Conservation (phyloP, 2,888 invertebrate species). For the Hyles lineata region DNA sequence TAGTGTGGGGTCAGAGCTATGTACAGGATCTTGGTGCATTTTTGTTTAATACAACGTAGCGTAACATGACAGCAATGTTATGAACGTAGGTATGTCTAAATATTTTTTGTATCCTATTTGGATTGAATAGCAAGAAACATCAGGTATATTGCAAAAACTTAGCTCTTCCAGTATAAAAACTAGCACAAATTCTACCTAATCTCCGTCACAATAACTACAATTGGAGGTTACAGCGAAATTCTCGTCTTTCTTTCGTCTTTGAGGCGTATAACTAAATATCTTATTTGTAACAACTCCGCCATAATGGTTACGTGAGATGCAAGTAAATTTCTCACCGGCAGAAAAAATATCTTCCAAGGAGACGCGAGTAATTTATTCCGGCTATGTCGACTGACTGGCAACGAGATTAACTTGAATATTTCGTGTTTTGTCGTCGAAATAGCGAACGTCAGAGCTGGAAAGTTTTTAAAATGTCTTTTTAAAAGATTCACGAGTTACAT, state of each 20-base stretch:
- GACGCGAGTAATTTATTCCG: slow-evolving; percentile 48
- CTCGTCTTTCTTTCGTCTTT: background rate
- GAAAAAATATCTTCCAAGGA: slow-evolving; percentile 40
- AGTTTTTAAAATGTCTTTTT: slow-evolving; percentile 29
- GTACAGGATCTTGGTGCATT: too few relatives aligned
- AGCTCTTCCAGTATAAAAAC: too few relatives aligned
- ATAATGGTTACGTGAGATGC: slow-evolving; percentile 52
- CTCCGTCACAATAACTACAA: background rate
- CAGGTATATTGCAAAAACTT: too few relatives aligned
- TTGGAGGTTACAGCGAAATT: slow-evolving; percentile 11
- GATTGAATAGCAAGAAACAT: too few relatives aligned
- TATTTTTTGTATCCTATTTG: too few relatives aligned
- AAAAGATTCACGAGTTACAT: slow-evolving; percentile 7
- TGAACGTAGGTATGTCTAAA: too few relatives aligned
- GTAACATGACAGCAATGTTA: too few relatives aligned
- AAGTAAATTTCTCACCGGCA: slow-evolving; percentile 42
- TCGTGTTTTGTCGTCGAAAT: slow-evolving; percentile 19
- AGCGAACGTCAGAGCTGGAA: slow-evolving; percentile 15
- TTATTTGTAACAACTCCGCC: slow-evolving; percentile 48
- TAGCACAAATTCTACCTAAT: too few relatives aligned
- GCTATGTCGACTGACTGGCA: slow-evolving; percentile 31
- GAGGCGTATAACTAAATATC: slow-evolving; percentile 38
- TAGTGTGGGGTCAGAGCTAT: too few relatives aligned
- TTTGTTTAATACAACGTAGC: too few relatives aligned
- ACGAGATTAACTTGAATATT: slow-evolving; percentile 25